Evolutionary conservation across 2,888 invertebrate genomes (phyloP), one percentile per base, ranked within the genome.

Genomic region (Macrostomum cliftonense): DNA sequence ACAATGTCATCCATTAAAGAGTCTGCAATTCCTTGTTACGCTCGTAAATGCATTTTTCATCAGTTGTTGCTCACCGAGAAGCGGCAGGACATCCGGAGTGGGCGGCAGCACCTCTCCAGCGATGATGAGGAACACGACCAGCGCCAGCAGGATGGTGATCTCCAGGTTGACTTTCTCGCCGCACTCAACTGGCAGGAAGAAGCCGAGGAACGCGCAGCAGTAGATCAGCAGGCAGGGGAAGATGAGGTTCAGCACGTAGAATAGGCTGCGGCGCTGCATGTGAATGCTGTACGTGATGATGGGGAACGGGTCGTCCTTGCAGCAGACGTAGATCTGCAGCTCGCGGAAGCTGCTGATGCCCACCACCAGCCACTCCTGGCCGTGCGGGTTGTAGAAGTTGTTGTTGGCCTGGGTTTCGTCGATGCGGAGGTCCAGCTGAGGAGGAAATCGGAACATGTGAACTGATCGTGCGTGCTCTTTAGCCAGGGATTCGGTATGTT

Each of bases 71-170:
- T 43, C 50, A 57, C 56, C 56, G 64, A 99, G 95, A 53, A 97
- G 79, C 49, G 97, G 97, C 64, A 97, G 77, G 66, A 93, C 93
- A 28, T 28, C 28, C 47, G 95, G 95, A 1, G 93, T 95, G 49
- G 97, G 97, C 55, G 97, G 97, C 59, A 97, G 78, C 73, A 97
- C 97, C 75, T 97, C 97, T 57, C 93, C 93, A 56, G 97, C 93
- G 61, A 97, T 79, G 67, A 97, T 76, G 70, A 97, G 77, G 75
- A 97, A 97, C 78, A 97, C 97, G 74, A 95, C 95, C 76, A 97
- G 79, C 71, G 97, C 95, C 68, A 97, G 83, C 62, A 97, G 77
- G 78, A 97, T 95, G 70, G 91, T 91, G 69, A 97, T 97, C 62
- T 95, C 93, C 49, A 74, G 58, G 2, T 74, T 74, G 54, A 74